Evolutionary conservation across 1,140 invertebrate species (phyloP).

Genomic region (Metaphire vulgaris): DNA sequence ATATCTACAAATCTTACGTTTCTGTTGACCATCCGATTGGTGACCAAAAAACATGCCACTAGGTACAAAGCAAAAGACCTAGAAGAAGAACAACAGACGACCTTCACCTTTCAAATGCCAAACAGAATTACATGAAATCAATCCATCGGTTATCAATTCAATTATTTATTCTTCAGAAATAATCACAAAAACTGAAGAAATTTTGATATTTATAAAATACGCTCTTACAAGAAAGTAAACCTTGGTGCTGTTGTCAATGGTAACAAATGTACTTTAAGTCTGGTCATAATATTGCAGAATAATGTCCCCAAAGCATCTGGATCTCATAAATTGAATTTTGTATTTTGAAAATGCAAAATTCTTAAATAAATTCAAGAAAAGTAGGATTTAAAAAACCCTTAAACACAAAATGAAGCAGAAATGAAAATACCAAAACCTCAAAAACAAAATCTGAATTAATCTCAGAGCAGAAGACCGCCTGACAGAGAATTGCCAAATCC

Average conservation of each 20-base stretch:
- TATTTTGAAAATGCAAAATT: background rate
- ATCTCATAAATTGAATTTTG: background rate
- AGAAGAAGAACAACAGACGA: too few relatives aligned
- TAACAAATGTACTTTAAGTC: too few relatives aligned
- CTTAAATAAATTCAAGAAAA: background rate
- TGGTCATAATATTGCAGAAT: too few relatives aligned
- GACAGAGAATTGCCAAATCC: background rate
- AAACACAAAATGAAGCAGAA: background rate
- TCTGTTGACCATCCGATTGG: background rate
- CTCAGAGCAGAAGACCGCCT: background rate
- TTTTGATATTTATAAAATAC: background rate
- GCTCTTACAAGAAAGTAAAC: too few relatives aligned
- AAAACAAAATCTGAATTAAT: background rate
- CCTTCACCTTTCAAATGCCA: background rate
- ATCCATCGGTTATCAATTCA: too few relatives aligned
- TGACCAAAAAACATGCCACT: background rate
- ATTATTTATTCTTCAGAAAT: background rate
- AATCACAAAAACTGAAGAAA: background rate
- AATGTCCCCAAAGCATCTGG: too few relatives aligned
- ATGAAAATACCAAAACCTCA: background rate
- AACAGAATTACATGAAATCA: background rate
- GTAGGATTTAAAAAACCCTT: too few relatives aligned
- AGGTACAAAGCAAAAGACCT: background rate
- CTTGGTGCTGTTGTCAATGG: too few relatives aligned
- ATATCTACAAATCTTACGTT: constrained; percentile 3